These are phyloP conservation scores for Columba livia DNA, from an alignment of 2,113 vertebrate species.

Conservation along the genomic window DNA sequence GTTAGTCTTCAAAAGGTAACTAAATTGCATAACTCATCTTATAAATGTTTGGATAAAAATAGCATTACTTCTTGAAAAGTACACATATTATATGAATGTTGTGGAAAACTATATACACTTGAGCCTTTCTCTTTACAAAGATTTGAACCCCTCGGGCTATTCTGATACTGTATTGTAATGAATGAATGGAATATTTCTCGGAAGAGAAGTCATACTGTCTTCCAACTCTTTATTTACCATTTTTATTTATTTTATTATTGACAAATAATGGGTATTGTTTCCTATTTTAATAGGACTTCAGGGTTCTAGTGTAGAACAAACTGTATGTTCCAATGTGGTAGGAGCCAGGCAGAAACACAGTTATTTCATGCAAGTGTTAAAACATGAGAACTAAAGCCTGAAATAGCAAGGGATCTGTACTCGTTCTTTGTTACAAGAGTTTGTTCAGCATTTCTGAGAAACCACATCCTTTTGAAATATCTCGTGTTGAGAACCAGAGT, in stretches of 20 bases:
- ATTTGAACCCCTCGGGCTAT: background rate
- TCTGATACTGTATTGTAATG: background rate
- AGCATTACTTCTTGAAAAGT: background rate
- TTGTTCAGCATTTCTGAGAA: slow-evolving; percentile 34
- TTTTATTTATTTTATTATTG: background rate
- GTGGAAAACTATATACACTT: background rate
- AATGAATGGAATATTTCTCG: background rate
- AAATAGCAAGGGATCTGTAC: background rate
- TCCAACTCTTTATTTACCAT: background rate
- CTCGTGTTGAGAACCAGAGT: background rate
- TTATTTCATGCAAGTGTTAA: background rate
- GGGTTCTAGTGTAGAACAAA: background rate
- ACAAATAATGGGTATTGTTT: background rate
- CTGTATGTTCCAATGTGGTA: too few species aligned
- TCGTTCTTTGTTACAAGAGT: background rate
- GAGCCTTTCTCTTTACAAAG: background rate
- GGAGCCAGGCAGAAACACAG: background rate
- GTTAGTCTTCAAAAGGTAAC: background rate
- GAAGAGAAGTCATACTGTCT: background rate
- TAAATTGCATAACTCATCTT: background rate
- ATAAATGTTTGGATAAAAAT: background rate
- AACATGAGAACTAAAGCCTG: background rate
- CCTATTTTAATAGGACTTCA: background rate
- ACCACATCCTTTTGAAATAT: slow-evolving; percentile 40
- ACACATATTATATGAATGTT: background rate